Conservation (phyloP, 92 coral and sea anemone genomes). For the Hydrozoanthus gracilis region DNA sequence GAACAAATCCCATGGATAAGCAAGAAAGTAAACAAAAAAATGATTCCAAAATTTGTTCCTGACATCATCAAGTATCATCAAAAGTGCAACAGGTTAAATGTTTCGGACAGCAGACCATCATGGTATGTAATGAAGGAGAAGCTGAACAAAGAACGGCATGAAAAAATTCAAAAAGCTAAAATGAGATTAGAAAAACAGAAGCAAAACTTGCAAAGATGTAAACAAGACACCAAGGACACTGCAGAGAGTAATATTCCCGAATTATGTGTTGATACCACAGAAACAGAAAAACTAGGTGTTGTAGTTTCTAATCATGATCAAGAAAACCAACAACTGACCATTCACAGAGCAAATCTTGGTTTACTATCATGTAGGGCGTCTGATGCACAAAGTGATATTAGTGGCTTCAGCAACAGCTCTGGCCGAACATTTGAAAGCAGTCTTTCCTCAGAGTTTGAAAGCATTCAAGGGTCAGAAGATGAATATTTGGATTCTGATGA, state of each 20-base stretch:
- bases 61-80: slow-evolving; percentile 65
- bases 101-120: slow-evolving; percentile 46
- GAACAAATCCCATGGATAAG: slow-evolving; percentile 79
- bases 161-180: slow-evolving; percentile 63
- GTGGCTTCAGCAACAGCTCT: neutral
- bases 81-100: slow-evolving; percentile 45
- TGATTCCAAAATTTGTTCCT: slow-evolving; percentile 53
- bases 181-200: slow-evolving; percentile 39
- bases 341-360: neutral
- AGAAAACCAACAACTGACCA: neutral
- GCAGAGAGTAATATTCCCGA: neutral
- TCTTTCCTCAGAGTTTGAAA: slow-evolving; percentile 3
- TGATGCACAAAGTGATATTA: slow-evolving; percentile 24
- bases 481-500: slow-evolving; percentile 51
- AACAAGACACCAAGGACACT: neutral
- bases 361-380: neutral
- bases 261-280: neutral
- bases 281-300: neutral
- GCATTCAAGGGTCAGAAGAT: slow-evolving; percentile 4
- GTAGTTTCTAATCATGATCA: neutral
- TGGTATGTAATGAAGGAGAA: slow-evolving; percentile 60
- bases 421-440: neutral
- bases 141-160: slow-evolving; percentile 32
- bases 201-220: neutral
- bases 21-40: slow-evolving; percentile 25